Percentiles rank a stretch among this genome's conserved stretches.
Conservation (phyloP, 2,113 vertebrate species). For the Phodopus roborovskii region DNA sequence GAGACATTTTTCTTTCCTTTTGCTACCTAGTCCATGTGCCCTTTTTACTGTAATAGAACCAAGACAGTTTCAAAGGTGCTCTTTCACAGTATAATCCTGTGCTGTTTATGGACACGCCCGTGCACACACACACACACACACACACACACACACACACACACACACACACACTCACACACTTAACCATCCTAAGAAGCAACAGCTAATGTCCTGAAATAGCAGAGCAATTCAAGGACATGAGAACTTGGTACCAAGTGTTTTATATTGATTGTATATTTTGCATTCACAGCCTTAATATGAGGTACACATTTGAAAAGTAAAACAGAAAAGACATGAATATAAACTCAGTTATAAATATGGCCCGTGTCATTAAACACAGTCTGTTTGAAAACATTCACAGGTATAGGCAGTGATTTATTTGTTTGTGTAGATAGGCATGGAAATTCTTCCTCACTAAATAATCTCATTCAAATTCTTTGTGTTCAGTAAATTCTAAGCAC, state of each 20-base stretch:
- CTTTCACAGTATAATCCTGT: neutral
- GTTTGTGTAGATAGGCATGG: neutral
- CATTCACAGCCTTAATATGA: neutral
- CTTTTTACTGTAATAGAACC: neutral
- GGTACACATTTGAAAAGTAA: constrained; percentile 36
- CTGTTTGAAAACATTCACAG: constrained; percentile 35
- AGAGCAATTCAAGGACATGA: constrained; percentile 68
- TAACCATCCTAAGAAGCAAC: neutral
- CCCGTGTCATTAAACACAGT: constrained; percentile 33
- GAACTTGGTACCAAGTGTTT: constrained; percentile 57
- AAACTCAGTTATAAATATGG: constrained; percentile 63
- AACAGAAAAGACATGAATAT: constrained; percentile 35
- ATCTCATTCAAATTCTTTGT: neutral
- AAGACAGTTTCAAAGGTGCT: neutral
- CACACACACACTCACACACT: neutral
- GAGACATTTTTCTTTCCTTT: neutral
- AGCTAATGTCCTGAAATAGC: constrained; percentile 34
- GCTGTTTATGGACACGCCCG: neutral
- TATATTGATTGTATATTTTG: neutral
- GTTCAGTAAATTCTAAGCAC: constrained; percentile 71
- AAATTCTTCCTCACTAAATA: constrained; percentile 61
- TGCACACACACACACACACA: neutral
- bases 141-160: neutral
- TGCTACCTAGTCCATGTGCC: neutral
- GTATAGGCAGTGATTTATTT: constrained; percentile 63